These are phyloP conservation scores for Excalfactoria chinensis DNA, from an alignment of 2,113 vertebrate genomes.

Conservation along the genomic window DNA sequence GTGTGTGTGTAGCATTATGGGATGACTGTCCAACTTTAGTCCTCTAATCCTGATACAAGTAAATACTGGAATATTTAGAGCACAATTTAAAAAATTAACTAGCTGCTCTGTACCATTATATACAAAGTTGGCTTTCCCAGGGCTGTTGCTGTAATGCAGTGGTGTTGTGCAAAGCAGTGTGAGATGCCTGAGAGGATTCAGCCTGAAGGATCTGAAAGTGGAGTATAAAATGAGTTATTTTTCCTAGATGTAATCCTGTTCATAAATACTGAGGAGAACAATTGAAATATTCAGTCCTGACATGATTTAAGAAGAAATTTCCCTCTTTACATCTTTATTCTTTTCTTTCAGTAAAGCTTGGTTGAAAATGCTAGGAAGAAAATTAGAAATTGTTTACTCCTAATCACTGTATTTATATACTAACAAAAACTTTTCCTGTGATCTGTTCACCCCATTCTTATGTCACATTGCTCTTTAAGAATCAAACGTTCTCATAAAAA, in stretches of 20 bases:
- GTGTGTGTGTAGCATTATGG: neutral
- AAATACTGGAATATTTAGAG: neutral
- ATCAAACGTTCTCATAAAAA: neutral
- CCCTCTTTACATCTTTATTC: neutral
- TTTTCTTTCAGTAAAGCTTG: neutral
- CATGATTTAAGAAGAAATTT: neutral
- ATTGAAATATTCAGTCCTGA: neutral
- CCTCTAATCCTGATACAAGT: neutral
- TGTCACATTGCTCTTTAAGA: neutral
- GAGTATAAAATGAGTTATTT: neutral
- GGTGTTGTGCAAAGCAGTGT: neutral
- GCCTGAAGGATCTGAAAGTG: neutral
- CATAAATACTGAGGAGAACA: neutral
- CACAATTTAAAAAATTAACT: neutral
- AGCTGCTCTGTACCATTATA: neutral
- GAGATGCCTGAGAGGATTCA: neutral
- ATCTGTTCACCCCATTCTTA: neutral
- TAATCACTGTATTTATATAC: neutral
- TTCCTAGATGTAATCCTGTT: neutral
- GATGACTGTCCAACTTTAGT: neutral
- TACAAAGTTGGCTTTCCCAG: neutral
- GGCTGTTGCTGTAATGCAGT: neutral
- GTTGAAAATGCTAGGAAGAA: neutral
- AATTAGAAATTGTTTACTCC: neutral
- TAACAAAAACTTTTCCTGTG: neutral